phyloP scores from a whole-genome alignment of 1,140 invertebrate genomes.

The Scaptomyza hsui region DNA sequence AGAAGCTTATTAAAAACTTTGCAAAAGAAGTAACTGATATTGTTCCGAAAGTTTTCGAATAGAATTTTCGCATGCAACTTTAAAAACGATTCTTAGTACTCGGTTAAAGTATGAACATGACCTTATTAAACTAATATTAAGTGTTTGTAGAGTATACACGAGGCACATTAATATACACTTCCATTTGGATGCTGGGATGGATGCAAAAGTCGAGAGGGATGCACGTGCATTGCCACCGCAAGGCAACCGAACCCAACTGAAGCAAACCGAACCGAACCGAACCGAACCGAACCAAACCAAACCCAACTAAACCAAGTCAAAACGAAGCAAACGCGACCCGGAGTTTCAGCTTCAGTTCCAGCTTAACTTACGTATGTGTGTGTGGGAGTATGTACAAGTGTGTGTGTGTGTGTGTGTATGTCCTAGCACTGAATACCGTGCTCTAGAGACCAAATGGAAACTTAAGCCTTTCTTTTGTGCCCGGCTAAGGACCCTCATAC shows the following conservation, averaged over 20 bases:
- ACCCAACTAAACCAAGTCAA: constrained; percentile 23
- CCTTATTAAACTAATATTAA: too few relatives aligned
- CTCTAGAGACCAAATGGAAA: constrained; percentile 83
- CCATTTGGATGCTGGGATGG: constrained; percentile 16
- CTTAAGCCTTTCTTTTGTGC: constrained; percentile 83
- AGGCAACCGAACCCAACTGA: constrained; percentile 39
- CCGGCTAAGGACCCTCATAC: constrained; percentile 79
- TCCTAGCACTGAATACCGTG: constrained; percentile 75
- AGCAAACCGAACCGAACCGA: constrained; percentile 13
- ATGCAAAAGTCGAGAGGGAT: constrained; percentile 48
- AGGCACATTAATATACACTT: not conserved
- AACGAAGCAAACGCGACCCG: constrained; percentile 8
- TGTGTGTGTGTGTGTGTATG: constrained; percentile 38
- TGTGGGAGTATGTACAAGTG: constrained; percentile 10
- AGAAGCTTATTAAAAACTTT: too few relatives aligned
- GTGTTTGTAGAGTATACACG: not conserved
- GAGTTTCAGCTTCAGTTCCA: constrained; percentile 7
- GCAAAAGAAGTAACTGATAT: too few relatives aligned
- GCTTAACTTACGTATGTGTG: constrained; percentile 1
- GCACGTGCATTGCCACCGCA: constrained; percentile 51
- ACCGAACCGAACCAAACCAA: constrained; percentile 13
- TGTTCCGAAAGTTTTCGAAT: too few relatives aligned
- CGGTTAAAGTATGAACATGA: too few relatives aligned
- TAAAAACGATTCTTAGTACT: too few relatives aligned
- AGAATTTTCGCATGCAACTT: too few relatives aligned